phyloP scores from a whole-genome alignment of 2,888 invertebrate species.

The Sinodicranocentrus sp. region DNA sequence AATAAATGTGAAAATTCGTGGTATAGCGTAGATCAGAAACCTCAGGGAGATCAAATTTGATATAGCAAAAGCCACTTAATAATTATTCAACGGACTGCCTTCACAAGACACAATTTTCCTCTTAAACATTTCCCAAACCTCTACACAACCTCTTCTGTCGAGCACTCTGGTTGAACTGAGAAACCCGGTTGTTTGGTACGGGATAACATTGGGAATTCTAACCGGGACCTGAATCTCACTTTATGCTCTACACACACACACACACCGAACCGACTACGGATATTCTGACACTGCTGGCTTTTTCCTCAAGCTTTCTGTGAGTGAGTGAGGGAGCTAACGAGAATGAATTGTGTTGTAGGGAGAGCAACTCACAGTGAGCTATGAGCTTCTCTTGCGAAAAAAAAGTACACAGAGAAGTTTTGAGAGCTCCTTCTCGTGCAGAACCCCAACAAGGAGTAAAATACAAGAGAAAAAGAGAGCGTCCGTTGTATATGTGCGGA shows the following conservation, averaged over 20 bases:
- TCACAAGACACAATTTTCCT: too few relatives aligned
- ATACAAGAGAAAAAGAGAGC: background rate
- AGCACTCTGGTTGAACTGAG: conserved; percentile 48
- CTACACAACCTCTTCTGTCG: too few relatives aligned
- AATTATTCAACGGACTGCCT: too few relatives aligned
- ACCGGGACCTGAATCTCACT: conserved; percentile 42
- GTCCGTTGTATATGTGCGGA: conserved; percentile 12
- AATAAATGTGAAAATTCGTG: too few relatives aligned
- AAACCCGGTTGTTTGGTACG: conserved; percentile 5
- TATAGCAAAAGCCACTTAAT: too few relatives aligned
- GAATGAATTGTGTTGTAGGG: conserved; percentile 48
- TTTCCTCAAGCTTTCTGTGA: conserved; percentile 11
- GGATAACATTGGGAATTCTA: conserved; percentile 38
- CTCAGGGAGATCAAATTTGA: too few relatives aligned
- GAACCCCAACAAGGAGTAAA: background rate
- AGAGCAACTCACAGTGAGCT: background rate
- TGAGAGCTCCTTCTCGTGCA: background rate
- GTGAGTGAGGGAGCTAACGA: conserved; percentile 47
- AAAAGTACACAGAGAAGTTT: background rate
- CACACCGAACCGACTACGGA: background rate
- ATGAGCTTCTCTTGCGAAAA: background rate
- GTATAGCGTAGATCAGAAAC: too few relatives aligned
- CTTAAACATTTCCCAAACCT: too few relatives aligned
- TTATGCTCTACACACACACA: background rate
- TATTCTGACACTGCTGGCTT: background rate